phyloP scores from a whole-genome alignment of 2,797 vertebrate species.

The Sebastes baramenuke region DNA sequence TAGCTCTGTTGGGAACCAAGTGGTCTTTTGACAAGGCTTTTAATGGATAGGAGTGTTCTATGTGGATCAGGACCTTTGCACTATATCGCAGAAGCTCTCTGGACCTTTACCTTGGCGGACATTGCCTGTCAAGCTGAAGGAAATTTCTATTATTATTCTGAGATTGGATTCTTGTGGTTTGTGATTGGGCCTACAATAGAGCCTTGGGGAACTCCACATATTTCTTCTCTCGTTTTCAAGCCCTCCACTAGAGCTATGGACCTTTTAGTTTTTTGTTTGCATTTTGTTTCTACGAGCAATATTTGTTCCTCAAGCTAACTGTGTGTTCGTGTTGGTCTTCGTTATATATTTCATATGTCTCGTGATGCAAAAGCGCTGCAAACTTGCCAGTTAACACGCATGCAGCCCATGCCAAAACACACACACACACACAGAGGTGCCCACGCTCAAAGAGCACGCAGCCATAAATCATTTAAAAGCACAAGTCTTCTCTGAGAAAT shows the following conservation, averaged over 20 bases:
- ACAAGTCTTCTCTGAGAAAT: constrained; percentile 68
- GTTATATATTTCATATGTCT: constrained; percentile 38
- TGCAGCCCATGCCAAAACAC: constrained; percentile 33
- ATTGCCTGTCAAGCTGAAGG: constrained; percentile 23
- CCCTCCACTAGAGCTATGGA: background rate
- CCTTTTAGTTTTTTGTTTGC: background rate
- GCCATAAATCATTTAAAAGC: constrained; percentile 78
- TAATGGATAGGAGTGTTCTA: constrained; percentile 72
- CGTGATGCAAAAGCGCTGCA: constrained; percentile 48
- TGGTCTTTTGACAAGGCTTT: constrained; percentile 69
- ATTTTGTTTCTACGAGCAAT: constrained; percentile 1
- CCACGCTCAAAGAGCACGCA: constrained; percentile 56
- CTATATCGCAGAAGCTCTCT: constrained; percentile 34
- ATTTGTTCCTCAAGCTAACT: background rate
- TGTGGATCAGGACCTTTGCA: constrained; percentile 68
- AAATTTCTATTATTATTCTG: constrained; percentile 50
- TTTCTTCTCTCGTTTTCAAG: background rate
- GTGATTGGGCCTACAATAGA: constrained; percentile 40
- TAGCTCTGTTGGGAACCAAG: constrained; percentile 72
- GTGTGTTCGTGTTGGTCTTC: constrained; percentile 3
- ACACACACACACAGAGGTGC: constrained; percentile 42
- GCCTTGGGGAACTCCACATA: constrained; percentile 46
- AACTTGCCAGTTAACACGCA: constrained; percentile 51
- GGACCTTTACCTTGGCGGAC: constrained; percentile 34
- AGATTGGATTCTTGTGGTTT: constrained; percentile 46